Conservation (phyloP, 23 tunicate species). For the Trididemnum nubilum region DNA sequence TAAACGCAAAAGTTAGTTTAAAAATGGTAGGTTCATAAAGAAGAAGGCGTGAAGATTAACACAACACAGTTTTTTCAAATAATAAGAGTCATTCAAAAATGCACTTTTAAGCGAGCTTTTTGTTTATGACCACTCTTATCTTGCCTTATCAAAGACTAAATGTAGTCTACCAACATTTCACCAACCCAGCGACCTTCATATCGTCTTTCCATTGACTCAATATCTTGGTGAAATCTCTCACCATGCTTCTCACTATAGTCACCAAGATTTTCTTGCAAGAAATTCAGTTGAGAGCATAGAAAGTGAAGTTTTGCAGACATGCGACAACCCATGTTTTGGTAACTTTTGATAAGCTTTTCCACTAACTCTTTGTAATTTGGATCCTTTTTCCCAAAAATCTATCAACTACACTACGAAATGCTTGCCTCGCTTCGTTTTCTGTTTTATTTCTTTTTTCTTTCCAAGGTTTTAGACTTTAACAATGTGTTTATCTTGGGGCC, state of each 20-base stretch:
- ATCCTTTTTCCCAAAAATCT: no score
- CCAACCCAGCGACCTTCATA: constrained; percentile 36
- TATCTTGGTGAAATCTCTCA: no score
- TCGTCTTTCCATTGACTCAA: constrained; percentile 40
- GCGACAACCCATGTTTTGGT: no score
- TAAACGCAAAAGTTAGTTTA: constrained; percentile 25
- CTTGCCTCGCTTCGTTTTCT: no score
- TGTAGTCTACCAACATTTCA: constrained; percentile 24
- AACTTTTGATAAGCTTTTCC: no score
- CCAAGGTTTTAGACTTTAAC: no score
- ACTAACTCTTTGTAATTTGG: no score
- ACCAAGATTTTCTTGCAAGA: constrained; percentile 39
- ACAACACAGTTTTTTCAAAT: neutral
- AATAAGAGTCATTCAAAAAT: constrained; percentile 25
- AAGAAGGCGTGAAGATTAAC: no score
- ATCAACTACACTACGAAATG: no score
- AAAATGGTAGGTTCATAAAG: constrained; percentile 7
- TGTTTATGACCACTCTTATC: constrained; percentile 7
- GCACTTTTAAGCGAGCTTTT: constrained; percentile 41
- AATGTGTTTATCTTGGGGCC: no score
- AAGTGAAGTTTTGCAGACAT: constrained; percentile 42
- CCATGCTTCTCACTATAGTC: no score
- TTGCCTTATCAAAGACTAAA: no score
- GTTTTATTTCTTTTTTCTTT: constrained; percentile 1
- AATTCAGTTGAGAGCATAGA: constrained; percentile 32